Conservation (phyloP, 1,140 invertebrate genomes). For the Pantala flavescens region DNA sequence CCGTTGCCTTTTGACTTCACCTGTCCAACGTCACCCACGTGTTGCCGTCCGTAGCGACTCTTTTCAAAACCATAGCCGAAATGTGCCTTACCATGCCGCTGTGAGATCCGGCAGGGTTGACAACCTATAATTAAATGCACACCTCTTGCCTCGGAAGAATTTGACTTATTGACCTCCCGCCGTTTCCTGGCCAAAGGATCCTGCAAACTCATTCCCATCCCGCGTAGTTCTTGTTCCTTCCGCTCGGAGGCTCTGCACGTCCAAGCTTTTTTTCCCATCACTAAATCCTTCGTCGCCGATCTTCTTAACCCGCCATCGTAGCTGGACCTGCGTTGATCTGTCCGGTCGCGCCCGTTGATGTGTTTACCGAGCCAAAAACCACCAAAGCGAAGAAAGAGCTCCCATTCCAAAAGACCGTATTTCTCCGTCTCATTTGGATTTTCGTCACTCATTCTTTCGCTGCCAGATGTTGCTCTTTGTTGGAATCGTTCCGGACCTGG, state of each 20-base stretch:
- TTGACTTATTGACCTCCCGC: slow-evolving; percentile 7
- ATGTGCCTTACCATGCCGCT: background rate
- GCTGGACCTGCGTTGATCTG: background rate
- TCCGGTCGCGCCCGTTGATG: background rate
- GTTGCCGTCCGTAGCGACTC: background rate
- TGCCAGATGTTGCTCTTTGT: background rate
- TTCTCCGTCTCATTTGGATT: background rate
- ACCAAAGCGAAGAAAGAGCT: background rate
- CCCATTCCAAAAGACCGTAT: background rate
- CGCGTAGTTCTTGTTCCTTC: slow-evolving; percentile 7
- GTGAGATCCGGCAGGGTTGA: slow-evolving; percentile 6
- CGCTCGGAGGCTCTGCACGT: background rate
- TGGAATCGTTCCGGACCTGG: background rate
- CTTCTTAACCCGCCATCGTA: background rate
- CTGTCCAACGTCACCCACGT: slow-evolving; percentile 2
- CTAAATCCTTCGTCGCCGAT: background rate
- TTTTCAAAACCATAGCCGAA: background rate
- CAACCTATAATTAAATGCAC: slow-evolving; percentile 10
- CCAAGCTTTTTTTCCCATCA: background rate
- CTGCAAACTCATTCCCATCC: slow-evolving; percentile 3
- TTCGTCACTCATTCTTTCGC: background rate
- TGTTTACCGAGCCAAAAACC: background rate
- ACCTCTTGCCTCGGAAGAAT: slow-evolving; percentile 3
- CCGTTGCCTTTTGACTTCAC: background rate
- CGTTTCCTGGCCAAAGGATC: background rate